Evolutionary conservation across 2,888 invertebrate genomes (phyloP).

Genomic region (Diadromus collaris): DNA sequence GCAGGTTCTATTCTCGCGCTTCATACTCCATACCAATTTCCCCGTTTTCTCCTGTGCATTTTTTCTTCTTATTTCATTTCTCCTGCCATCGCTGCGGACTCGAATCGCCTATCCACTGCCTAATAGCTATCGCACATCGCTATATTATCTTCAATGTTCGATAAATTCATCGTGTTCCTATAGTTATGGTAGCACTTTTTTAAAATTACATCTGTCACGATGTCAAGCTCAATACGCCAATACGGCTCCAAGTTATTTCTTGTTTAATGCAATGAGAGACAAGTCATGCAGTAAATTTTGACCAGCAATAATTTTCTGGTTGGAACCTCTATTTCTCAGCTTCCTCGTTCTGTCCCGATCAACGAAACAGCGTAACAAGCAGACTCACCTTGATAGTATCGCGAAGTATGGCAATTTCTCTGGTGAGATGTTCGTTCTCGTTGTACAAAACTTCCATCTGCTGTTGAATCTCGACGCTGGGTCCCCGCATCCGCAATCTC

Average conservation of each 20-base stretch:
- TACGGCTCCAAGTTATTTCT: neutral
- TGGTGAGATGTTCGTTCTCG: constrained; percentile 96
- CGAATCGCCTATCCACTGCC: constrained; percentile 18
- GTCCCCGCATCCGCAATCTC: constrained; percentile 92
- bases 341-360: neutral
- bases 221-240: neutral
- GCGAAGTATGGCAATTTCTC: constrained; percentile 95
- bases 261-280: too few species aligned
- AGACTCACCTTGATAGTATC: constrained; percentile 93
- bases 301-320: too few species aligned
- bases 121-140: neutral
- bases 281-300: too few species aligned
- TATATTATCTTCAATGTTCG: constrained; percentile 24
- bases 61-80: constrained; percentile 24
- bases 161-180: constrained; percentile 4
- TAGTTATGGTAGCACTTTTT: neutral
- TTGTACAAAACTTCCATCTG: constrained; percentile 95
- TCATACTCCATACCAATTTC: constrained; percentile 50
- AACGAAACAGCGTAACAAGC: neutral
- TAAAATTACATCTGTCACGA: neutral
- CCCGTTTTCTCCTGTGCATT: constrained; percentile 3
- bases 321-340: too few species aligned
- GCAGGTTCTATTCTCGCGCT: constrained; percentile 36
- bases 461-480: constrained; percentile 94
- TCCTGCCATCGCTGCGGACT: neutral